These are phyloP conservation scores for Epizoanthus fatuus DNA, from an alignment of 92 coral and sea anemone species.

Conservation along the genomic window DNA sequence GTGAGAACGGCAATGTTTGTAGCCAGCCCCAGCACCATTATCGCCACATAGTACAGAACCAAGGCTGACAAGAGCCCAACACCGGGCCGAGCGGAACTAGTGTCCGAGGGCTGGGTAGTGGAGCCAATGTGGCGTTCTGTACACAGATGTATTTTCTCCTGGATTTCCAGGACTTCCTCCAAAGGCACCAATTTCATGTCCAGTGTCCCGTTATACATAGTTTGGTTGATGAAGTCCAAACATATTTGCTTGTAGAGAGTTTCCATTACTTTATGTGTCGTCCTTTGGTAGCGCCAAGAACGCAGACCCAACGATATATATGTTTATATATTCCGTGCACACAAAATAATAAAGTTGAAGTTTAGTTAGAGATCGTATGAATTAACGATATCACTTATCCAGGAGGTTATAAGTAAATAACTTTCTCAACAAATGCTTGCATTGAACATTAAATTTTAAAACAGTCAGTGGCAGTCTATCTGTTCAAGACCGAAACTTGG, in stretches of 20 bases:
- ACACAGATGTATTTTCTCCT: constrained; percentile 8
- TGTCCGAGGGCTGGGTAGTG: not conserved
- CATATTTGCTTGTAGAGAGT: not conserved
- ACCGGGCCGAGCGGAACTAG: not conserved
- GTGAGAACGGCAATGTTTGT: constrained; percentile 74
- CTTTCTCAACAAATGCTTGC: too few relatives aligned
- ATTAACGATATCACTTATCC: too few relatives aligned
- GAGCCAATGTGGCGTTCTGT: not conserved
- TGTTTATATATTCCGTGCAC: too few relatives aligned
- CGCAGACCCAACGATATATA: not conserved
- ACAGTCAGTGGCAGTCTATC: too few relatives aligned
- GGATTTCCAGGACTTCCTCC: not conserved
- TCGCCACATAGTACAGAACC: constrained; percentile 49
- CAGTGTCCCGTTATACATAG: constrained; percentile 24
- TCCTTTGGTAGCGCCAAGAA: too few relatives aligned
- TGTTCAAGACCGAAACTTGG: not conserved
- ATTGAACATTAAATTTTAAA: too few relatives aligned
- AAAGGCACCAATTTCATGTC: not conserved
- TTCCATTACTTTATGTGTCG: not conserved
- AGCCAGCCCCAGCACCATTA: constrained; percentile 67
- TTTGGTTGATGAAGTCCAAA: constrained; percentile 7
- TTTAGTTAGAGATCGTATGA: too few relatives aligned
- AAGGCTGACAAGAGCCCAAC: not conserved
- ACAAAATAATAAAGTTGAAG: too few relatives aligned
- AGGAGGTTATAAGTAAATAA: too few relatives aligned